A percentile compares a stretch with the other conserved stretches of the same genome.
phyloP scores from a whole-genome alignment of 2,888 invertebrate genomes.

The Cryptus armator region DNA sequence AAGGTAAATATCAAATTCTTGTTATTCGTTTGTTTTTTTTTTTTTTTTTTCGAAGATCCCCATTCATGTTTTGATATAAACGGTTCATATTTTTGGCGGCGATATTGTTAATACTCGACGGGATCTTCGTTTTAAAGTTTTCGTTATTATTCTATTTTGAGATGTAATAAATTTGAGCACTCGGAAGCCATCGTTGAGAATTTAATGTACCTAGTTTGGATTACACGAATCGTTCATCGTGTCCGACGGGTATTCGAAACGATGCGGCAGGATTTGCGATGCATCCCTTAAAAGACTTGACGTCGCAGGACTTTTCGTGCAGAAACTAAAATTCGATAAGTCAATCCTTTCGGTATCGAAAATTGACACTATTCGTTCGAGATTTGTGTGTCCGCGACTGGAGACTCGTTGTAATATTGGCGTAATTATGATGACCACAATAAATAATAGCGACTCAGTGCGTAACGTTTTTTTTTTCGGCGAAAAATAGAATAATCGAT shows the following conservation, averaged over 20 bases:
- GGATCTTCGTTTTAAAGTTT: background rate
- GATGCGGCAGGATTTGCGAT: slow-evolving; percentile 4
- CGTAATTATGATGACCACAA: no score
- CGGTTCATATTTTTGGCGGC: background rate
- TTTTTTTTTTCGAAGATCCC: background rate
- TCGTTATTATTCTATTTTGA: background rate
- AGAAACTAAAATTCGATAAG: no score
- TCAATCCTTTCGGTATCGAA: no score
- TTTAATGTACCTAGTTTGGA: background rate
- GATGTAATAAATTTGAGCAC: slow-evolving; percentile 52
- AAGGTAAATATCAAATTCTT: slow-evolving; percentile 50
- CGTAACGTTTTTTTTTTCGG: no score
- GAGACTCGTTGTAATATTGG: no score
- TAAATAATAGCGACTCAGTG: no score
- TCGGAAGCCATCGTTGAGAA: slow-evolving; percentile 40
- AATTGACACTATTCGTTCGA: no score
- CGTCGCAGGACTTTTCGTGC: no score
- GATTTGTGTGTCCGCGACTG: no score
- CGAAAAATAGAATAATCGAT: no score
- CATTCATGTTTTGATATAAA: background rate
- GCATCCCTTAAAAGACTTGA: no score
- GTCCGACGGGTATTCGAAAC: slow-evolving; percentile 17
- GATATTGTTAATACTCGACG: background rate
- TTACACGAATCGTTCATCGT: slow-evolving; percentile 20
- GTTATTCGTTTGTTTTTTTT: background rate